phyloP scores from a whole-genome alignment of 2,797 vertebrate genomes.

The Eleutherodactylus coqui region DNA sequence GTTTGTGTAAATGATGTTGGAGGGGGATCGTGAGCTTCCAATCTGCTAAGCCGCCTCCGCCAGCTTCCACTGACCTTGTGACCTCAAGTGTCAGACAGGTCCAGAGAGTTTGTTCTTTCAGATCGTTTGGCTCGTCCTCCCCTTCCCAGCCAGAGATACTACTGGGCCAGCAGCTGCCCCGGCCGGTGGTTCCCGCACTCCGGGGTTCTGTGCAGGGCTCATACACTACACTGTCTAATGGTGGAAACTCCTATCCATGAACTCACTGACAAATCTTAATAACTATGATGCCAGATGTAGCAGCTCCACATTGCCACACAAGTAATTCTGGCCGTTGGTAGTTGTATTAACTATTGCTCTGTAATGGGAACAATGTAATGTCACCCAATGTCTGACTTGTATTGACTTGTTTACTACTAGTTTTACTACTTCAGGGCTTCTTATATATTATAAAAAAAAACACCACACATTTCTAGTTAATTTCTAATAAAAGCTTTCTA shows the following conservation, averaged over 20 bases:
- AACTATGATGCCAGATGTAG: conserved; percentile 14
- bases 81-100: conserved; percentile 83
- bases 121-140: conserved; percentile 72
- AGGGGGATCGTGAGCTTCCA: conserved; percentile 81
- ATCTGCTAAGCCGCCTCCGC: conserved; percentile 82
- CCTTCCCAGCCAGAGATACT: conserved; percentile 63
- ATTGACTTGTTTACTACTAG: not conserved
- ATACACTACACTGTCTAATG: conserved; percentile 53
- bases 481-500: no score
- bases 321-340: not conserved
- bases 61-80: conserved; percentile 79
- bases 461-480: not conserved
- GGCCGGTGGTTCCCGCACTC: conserved; percentile 60
- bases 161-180: conserved; percentile 66
- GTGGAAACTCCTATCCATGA: conserved; percentile 70
- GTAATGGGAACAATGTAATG: not conserved
- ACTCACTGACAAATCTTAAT: conserved; percentile 63
- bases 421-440: not conserved
- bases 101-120: conserved; percentile 78
- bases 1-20: conserved; percentile 83
- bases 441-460: not conserved
- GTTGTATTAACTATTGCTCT: conserved; percentile 5
- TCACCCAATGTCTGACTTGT: not conserved
- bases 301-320: conserved; percentile 23
- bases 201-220: conserved; percentile 59